Base-by-base conservation (phyloP, 2,113 vertebrate species). In the Myotis davidii region DNA sequence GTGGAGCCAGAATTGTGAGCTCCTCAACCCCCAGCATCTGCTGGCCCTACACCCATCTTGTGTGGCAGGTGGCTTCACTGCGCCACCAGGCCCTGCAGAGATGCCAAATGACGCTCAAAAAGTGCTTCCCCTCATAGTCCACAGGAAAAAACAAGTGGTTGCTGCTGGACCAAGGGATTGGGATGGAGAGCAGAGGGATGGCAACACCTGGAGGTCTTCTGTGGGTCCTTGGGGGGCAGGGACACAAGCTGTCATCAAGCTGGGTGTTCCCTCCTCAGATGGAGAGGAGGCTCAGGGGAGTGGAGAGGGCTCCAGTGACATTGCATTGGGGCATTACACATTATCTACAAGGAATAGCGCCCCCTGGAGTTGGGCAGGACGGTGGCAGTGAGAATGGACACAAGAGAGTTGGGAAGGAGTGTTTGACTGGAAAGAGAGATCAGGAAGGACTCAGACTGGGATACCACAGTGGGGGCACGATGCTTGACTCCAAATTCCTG, bases 341-440 rank as follows among this genome's bases (percentile, higher is more conserved):
- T 25, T 91, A 42, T 50, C 59, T 48, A 90, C 4, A 21, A 10
- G 16, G 12, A 90, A 52, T 82, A 82, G 29, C 2, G 1, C 23
- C 67, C 83, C 54, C 65, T 50, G 9, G 72, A 92, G 72, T 64
- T 97, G 90, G 94, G 64, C 50, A 59, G 32, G 18, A 32, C 45
- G 13, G 32, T 32, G 48, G 39, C 37, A 81, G 59, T 85, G 67
- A 69, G 45, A 20, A 72, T 50, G n/a, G 65, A 67, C 37, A 6
- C 20, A 59, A 34, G 20, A 23, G 76, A 89, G 16, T 39, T 88
- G 54, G 52, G 45, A 54, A 81, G 32, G 23, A 42, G 54, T 42
- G 5, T 79, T 84, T 64, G 73, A 69, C 61, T 50, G 79, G 8
- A 79, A 83, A 10, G 42, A 73, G 45, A 77, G 13, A n/a, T 84